These are phyloP conservation scores for Miniopterus natalensis DNA, from an alignment of 2,113 vertebrate genomes.

Conservation along the genomic window DNA sequence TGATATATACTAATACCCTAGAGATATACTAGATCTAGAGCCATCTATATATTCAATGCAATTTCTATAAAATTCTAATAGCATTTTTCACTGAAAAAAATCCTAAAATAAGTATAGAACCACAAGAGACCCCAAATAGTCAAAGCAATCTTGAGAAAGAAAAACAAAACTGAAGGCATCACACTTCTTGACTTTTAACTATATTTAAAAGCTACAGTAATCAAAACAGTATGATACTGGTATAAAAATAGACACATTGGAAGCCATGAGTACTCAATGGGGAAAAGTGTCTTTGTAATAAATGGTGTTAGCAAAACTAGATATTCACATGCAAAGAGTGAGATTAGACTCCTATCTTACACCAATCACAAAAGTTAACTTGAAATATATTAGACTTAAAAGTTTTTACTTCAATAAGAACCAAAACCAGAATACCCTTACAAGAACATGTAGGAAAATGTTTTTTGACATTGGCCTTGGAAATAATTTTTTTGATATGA, in stretches of 20 bases:
- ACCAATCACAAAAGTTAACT: background rate
- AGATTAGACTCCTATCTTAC: no score
- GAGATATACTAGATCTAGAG: background rate
- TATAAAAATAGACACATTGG: no score
- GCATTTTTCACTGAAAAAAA: background rate
- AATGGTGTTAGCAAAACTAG: no score
- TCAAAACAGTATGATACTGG: no score
- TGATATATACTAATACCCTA: background rate
- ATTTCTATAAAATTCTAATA: background rate
- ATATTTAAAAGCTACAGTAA: no score
- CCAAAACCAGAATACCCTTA: background rate
- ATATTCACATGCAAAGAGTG: no score
- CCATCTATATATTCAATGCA: background rate
- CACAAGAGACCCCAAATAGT: background rate
- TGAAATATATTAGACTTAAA: background rate
- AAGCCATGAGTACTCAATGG: no score
- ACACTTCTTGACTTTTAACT: no score
- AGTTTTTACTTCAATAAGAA: background rate
- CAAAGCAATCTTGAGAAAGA: no score
- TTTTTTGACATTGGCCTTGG: background rate
- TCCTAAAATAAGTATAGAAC: background rate
- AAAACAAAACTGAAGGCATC: no score
- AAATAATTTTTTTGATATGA: background rate
- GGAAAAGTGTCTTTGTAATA: no score
- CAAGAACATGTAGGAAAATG: background rate